Conservation (phyloP, 2,888 invertebrate species). For the Eristalis tenax region DNA sequence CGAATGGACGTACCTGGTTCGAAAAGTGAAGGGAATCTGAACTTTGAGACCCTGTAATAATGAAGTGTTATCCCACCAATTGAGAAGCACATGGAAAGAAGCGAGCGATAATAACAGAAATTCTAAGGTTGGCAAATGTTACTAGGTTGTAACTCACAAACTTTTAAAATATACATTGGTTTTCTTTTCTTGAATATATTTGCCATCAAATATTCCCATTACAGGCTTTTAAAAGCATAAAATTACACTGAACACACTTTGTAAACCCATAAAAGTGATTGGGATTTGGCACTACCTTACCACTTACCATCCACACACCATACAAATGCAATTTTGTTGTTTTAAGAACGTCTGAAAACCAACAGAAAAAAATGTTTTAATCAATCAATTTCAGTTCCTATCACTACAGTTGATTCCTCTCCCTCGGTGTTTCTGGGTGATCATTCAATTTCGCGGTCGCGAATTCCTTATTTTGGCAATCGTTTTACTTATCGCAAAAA, state of each 20-base stretch:
- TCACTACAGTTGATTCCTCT: conserved; percentile 16
- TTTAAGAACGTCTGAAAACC: neutral
- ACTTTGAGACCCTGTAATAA: too few species aligned
- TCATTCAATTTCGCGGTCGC: neutral
- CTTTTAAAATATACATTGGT: too few species aligned
- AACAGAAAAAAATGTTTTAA: conserved; percentile 18
- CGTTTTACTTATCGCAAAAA: neutral
- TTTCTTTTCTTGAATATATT: too few species aligned
- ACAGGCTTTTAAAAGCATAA: neutral
- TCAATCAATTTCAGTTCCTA: conserved; percentile 34
- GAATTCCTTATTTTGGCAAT: neutral
- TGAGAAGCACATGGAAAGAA: too few species aligned
- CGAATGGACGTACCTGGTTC: too few species aligned
- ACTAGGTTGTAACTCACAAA: too few species aligned
- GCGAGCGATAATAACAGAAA: too few species aligned
- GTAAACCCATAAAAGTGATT: neutral
- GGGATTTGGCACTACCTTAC: neutral
- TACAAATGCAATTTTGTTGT: neutral
- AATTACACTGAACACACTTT: neutral
- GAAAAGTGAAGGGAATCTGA: too few species aligned
- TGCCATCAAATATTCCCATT: too few species aligned
- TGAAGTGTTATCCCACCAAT: too few species aligned
- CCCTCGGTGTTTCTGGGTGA: conserved; percentile 10
- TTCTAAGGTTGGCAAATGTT: too few species aligned
- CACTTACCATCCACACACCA: neutral